Base-by-base conservation (phyloP, 2,888 invertebrate genomes). In the Hanleya hanleyi region DNA sequence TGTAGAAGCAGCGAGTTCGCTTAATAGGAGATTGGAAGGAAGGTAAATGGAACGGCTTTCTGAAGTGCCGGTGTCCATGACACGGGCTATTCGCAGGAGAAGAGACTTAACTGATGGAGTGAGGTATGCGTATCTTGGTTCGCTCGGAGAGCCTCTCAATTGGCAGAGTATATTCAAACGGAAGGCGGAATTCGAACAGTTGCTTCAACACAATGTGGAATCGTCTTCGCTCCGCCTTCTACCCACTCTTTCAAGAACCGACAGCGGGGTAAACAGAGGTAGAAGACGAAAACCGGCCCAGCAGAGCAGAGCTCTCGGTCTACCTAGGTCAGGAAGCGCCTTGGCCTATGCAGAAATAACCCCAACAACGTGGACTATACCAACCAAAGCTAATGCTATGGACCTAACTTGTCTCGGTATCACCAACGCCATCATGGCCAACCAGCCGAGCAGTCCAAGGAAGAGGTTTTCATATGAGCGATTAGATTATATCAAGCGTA, bases 11-110 rank as follows among this genome's bases (percentile, higher is more conserved):
- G n/a, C n/a, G n/a, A n/a, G n/a, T n/a, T n/a, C n/a, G n/a, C n/a
- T n/a, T n/a, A n/a, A n/a, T n/a, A n/a, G n/a, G n/a, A n/a, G n/a
- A n/a, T n/a, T n/a, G n/a, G n/a, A n/a, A n/a, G n/a, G n/a, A n/a
- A n/a, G n/a, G n/a, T n/a, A n/a, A n/a, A 57, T 57, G 57, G 57
- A 57, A 26, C 22, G 57, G 57, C 57, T 57, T 4, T 57, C 57
- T 32, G 57, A 57, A 29, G 32, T 26, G 29, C 57, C 57, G 32
- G 57, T 26, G 26, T 15, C 26, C 3, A 1, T 15, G 18, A 26
- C 57, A 2, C 57, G 57, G 22, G 9, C 57, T 32, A 29, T 57
- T 22, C 22, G 57, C 22, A 22, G 57, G 18, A 26, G 32, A 57
- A 57, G 29, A 57, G 12, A 18, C 26, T 32, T 57, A 57, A 57